Evolutionary conservation across 2,888 invertebrate species (phyloP).

Genomic region (Thelaira solivaga): DNA sequence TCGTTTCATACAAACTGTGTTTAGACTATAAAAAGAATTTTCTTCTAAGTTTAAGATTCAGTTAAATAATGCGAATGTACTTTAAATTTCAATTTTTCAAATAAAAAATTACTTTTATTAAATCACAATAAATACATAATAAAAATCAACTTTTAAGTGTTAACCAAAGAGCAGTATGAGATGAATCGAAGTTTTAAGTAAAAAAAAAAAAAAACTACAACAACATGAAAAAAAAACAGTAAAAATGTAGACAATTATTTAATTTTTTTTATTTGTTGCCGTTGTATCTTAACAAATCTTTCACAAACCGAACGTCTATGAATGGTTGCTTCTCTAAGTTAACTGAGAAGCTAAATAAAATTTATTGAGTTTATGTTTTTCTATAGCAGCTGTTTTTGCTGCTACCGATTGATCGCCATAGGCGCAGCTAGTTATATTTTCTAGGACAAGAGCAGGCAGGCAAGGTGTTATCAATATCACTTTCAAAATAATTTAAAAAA

Average conservation of each 20-base stretch:
- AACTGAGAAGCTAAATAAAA: constrained; percentile 31
- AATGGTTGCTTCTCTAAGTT: constrained; percentile 48
- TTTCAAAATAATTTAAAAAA: too few species aligned
- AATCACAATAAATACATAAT: constrained; percentile 14
- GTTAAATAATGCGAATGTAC: too few species aligned
- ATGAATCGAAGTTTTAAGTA: constrained; percentile 49
- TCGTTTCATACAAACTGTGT: too few species aligned
- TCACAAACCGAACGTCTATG: constrained; percentile 39
- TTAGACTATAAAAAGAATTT: too few species aligned
- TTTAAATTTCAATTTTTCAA: background rate
- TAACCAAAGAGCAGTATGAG: constrained; percentile 47
- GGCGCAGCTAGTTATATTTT: too few species aligned
- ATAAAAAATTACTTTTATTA: background rate
- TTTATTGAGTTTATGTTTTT: background rate
- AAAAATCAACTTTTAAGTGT: constrained; percentile 26
- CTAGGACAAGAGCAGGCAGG: too few species aligned
- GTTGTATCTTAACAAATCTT: constrained; percentile 50
- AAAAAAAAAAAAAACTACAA: constrained; percentile 15
- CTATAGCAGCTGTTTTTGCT: background rate
- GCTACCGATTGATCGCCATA: constrained; percentile 26
- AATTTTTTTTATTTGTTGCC: constrained; percentile 36
- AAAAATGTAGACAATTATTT: constrained; percentile 35
- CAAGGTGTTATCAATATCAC: too few species aligned
- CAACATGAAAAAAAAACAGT: constrained; percentile 19
- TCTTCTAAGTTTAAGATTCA: too few species aligned